Base-by-base conservation (phyloP, 2,113 vertebrate genomes). In the Sceloporus tristichus region DNA sequence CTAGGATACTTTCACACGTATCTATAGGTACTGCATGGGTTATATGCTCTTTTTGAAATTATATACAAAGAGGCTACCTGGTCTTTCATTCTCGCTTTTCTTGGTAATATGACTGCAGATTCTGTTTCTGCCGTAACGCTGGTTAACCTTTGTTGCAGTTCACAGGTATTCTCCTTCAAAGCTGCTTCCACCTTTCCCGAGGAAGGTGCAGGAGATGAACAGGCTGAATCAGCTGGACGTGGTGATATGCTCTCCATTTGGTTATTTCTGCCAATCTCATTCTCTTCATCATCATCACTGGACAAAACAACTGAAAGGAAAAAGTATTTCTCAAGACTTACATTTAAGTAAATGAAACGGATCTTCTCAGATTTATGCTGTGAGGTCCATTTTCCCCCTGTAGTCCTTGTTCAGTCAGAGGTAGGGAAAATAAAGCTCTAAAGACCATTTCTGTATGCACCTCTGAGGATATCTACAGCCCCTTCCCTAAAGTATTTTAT, bases 71-170 rank as follows among this genome's bases (percentile, higher is more conserved):
- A 73, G 40, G 87, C 90, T 96, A 99, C 99, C 97, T 98, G 97
- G 91, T 99, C 98, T 94, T 98, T 99, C 98, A 99, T 98, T 91
- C 97, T 97, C 89, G 97, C 97, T 95, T 98, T 98, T 92, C 98
- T 97, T 29, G 98, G 98, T 89, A 98, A 91, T 4, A 93, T 92
- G 90, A 98, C 86, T 89, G 96, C 97, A 91, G 96, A 92, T 94
- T 97, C 97, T 87, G 97, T 90, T 38, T 99, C 97, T 77, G 96
- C 93, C 54, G 98, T 97, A 94, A 96, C 97, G 54, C 96, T 98
- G 84, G 91, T 94, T 14, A 95, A 79, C 89, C 95, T 97, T 85
- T 98, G 97, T 59, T 98, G 98, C 88, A 92, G 21, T 92, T 95
- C 96, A 91, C 97, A 97, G 13, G 54, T 94, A 21, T 96, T 94